phyloP scores from a whole-genome alignment of 2,797 vertebrate species.

The Austrolebias charrua region DNA sequence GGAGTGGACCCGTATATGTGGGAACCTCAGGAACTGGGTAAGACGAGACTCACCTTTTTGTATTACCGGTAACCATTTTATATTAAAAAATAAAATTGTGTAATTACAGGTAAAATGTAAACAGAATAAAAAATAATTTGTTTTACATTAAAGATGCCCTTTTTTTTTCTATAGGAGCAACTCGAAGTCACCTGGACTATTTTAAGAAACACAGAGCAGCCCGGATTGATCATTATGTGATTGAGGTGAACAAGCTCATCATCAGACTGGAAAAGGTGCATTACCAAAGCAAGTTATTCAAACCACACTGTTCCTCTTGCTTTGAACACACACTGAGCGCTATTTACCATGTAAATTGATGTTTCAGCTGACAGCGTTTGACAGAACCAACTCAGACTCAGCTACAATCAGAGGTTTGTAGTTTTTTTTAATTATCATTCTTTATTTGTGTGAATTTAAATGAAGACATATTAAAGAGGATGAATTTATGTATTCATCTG shows the following conservation, averaged over 20 bases:
- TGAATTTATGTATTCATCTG: constrained; percentile 3
- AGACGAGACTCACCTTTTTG: constrained; percentile 41
- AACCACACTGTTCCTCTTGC: neutral
- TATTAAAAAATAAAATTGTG: neutral
- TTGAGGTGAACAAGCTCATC: constrained; percentile 97
- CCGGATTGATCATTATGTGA: constrained; percentile 96
- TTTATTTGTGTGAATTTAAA: neutral
- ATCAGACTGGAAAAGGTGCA: constrained; percentile 97
- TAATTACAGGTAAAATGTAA: neutral
- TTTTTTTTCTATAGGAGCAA: constrained; percentile 77
- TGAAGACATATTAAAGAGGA: neutral
- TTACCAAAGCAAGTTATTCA: neutral
- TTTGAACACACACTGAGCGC: neutral
- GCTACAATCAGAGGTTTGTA: constrained; percentile 92
- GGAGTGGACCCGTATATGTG: constrained; percentile 97
- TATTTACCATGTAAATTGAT: constrained; percentile 43
- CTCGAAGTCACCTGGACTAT: constrained; percentile 88
- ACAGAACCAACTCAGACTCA: constrained; percentile 88
- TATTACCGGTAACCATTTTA: neutral
- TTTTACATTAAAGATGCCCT: neutral
- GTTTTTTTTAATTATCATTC: neutral
- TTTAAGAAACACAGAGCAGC: constrained; percentile 96
- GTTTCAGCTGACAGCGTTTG: constrained; percentile 92
- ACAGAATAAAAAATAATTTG: neutral
- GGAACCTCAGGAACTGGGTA: constrained; percentile 98